phyloP scores from a whole-genome alignment of 2,888 invertebrate genomes.

The Aphelenchoides bicaudatus region DNA sequence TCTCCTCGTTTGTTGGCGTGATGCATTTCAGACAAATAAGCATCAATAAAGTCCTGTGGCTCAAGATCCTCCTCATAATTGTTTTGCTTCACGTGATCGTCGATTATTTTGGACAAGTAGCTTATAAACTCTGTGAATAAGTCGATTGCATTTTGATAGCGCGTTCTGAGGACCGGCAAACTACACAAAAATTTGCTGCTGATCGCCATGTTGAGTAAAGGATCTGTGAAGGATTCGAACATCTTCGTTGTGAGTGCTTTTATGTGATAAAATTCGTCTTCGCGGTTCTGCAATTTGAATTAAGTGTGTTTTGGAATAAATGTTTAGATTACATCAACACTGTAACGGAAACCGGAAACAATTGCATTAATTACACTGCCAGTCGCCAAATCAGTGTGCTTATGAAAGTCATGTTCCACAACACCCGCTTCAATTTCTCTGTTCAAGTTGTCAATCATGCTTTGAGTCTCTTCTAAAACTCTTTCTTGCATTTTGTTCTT shows the following conservation, averaged over 20 bases:
- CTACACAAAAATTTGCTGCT: not conserved
- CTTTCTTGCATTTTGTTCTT: slow-evolving; percentile 13
- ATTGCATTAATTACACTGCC: slow-evolving; percentile 27
- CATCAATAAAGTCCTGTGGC: slow-evolving; percentile 12
- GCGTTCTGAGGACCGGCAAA: not conserved
- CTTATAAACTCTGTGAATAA: not conserved
- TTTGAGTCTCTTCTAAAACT: slow-evolving; percentile 20
- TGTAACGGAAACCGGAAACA: slow-evolving; percentile 26
- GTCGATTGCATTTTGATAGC: not conserved
- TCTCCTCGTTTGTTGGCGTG: slow-evolving; percentile 1
- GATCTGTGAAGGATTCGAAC: slow-evolving; percentile 2
- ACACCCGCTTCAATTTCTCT: slow-evolving; percentile 3
- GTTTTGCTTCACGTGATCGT: slow-evolving; percentile 5
- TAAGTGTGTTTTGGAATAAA: not conserved
- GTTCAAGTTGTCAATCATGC: slow-evolving; percentile 15
- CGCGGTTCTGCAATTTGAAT: slow-evolving; percentile 3
- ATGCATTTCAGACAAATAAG: not conserved
- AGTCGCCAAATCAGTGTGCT: slow-evolving; percentile 23
- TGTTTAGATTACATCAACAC: not conserved
- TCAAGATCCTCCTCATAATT: not conserved
- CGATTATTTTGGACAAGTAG: not conserved
- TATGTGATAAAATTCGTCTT: slow-evolving; percentile 11
- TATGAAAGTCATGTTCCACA: slow-evolving; percentile 1
- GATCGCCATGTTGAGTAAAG: not conserved
- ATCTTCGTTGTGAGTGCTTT: slow-evolving; percentile 1